Evolutionary conservation across 2,888 invertebrate genomes (phyloP).

Genomic region (Limnephilus auricula): DNA sequence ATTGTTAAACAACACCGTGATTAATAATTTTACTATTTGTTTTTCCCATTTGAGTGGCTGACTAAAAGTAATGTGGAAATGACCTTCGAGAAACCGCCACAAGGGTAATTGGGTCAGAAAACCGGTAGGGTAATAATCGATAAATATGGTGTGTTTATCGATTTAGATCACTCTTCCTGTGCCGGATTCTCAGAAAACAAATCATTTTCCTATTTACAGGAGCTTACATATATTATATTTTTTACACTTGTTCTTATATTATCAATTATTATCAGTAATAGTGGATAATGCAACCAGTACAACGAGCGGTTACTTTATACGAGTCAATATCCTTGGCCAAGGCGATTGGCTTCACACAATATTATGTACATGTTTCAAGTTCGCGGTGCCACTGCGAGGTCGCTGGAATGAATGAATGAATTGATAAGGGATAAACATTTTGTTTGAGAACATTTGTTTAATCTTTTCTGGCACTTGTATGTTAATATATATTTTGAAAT

Average conservation of each 20-base stretch:
- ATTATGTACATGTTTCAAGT: background rate
- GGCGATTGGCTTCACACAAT: conserved; percentile 3
- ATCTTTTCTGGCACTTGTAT: too few relatives aligned
- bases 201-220: background rate
- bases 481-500: too few relatives aligned
- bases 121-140: background rate
- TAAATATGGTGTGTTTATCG: background rate
- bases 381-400: background rate
- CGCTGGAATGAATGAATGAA: background rate
- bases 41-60: background rate
- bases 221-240: background rate
- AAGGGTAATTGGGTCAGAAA: background rate
- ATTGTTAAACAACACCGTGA: background rate
- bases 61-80: background rate
- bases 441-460: background rate
- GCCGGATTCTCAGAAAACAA: background rate
- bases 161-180: conserved; percentile 2
- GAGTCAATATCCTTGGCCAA: conserved; percentile 22
- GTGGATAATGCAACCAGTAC: background rate
- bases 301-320: background rate
- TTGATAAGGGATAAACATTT: background rate
- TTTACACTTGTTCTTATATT: background rate
- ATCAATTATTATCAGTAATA: background rate
- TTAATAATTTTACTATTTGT: background rate
- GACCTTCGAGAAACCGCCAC: background rate